Base-by-base conservation (phyloP, 2,113 vertebrate species). In the Misgurnus anguillicaudatus region DNA sequence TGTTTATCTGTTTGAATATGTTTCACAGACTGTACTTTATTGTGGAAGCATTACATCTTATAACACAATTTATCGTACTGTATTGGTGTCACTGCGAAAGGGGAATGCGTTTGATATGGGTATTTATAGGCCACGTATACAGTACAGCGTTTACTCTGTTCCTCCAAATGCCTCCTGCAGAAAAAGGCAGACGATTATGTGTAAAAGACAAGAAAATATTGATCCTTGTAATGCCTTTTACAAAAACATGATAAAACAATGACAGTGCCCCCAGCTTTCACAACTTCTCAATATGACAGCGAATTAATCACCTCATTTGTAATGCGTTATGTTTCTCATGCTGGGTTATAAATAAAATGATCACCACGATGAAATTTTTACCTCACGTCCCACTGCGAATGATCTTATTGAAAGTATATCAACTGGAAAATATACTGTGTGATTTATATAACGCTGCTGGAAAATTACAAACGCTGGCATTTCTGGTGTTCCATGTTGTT, bases 381-480 rank as follows among this genome's bases (percentile, higher is more conserved):
- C 85, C 86, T 83, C 86, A 86, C 85, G 89, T 88, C 87, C 87
- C 83, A 79, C 72, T 67, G 80, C 89, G 86, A 90, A 88, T 89
- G 89, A 89, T 91, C 89, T 89, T 89, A 87, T 91, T 91, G 88
- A 90, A 92, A 89, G 82, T 85, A 89, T 89, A 90, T 92, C 88
- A 89, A 85, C 88, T 91, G 87, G 89, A 92, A 91, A 90, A 90
- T 90, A 87, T 87, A 87, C 89, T 89, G 83, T 67, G 84, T 86
- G 86, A 87, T 89, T 91, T 89, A 89, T 89, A 92, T 92, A 88
- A 77, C 88, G 88, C 89, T 83, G 87, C 87, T 85, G 74, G 77
- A 71, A 85, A 75, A 85, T 78, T 84, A 65, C 55, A 57, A 17
- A 31, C 41, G 72, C 53, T 31, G 84, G 86, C 66, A 85, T 81